phyloP scores from a whole-genome alignment of 2,113 vertebrate genomes.

The Oxygymnocypris stewartii region DNA sequence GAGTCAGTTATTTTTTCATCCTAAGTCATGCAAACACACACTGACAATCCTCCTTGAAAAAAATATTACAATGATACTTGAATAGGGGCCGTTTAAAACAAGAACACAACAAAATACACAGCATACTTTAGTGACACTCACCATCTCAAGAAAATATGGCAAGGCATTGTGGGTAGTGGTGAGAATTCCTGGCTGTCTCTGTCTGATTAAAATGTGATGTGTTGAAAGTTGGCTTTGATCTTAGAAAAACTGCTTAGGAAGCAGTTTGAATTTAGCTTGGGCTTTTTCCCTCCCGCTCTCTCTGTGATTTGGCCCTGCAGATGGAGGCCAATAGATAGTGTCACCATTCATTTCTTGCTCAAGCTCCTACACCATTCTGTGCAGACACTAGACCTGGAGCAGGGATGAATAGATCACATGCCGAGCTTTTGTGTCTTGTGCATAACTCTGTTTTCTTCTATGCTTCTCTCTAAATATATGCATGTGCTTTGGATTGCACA shows the following conservation, averaged over 20 bases:
- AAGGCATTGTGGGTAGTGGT: conserved; percentile 63
- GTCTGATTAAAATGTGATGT: conserved; percentile 73
- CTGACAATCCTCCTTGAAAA: background rate
- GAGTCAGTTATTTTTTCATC: background rate
- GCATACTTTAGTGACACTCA: conserved; percentile 23
- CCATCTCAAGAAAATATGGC: conserved; percentile 39
- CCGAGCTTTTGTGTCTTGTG: conserved; percentile 41
- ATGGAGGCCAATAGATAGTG: conserved; percentile 65
- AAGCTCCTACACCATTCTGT: conserved; percentile 55
- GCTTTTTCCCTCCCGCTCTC: conserved; percentile 56
- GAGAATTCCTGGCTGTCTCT: conserved; percentile 65
- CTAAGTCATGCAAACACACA: background rate
- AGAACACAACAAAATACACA: conserved; percentile 41
- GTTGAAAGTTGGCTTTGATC: conserved; percentile 77
- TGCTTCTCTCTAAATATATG: conserved; percentile 43
- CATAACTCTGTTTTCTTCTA: conserved; percentile 20
- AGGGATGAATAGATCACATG: conserved; percentile 49
- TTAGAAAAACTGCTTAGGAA: conserved; percentile 69
- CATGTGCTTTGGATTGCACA: conserved; percentile 22
- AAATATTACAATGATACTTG: background rate
- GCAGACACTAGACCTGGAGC: conserved; percentile 43
- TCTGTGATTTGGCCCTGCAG: conserved; percentile 56
- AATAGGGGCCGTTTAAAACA: background rate
- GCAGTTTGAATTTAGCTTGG: conserved; percentile 69
- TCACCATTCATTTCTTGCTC: conserved; percentile 67